These are phyloP conservation scores for Phalloptychus januarius DNA, from an alignment of 2,797 vertebrate genomes.

Conservation along the genomic window DNA sequence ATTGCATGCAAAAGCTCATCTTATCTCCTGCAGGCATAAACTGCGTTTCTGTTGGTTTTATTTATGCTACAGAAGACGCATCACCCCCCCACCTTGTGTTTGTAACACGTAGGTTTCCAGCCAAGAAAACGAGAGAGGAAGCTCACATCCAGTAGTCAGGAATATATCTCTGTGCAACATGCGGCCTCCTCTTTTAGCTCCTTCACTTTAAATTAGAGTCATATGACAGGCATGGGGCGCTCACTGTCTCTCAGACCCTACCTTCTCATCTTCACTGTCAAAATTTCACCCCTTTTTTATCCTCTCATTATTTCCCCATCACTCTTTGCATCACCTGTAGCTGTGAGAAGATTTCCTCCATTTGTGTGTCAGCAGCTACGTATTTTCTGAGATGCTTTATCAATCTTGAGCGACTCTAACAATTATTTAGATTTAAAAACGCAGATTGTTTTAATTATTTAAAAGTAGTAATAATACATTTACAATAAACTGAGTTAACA, in stretches of 20 bases:
- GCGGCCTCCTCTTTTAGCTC: constrained; percentile 61
- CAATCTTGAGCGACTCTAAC: too few species aligned
- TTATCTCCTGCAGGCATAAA: constrained; percentile 14
- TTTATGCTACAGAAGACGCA: constrained; percentile 40
- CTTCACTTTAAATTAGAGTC: constrained; percentile 77
- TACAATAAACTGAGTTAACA: too few species aligned
- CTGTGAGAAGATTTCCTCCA: constrained; percentile 14
- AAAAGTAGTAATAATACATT: too few species aligned
- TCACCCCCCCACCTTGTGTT: not conserved
- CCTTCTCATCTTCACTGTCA: constrained; percentile 34
- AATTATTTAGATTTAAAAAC: too few species aligned
- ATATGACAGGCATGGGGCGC: constrained; percentile 46
- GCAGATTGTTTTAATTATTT: too few species aligned
- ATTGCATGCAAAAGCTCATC: constrained; percentile 4
- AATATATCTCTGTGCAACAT: constrained; percentile 48
- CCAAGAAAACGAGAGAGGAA: constrained; percentile 10
- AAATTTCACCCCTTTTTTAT: constrained; percentile 27
- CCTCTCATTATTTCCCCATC: constrained; percentile 35
- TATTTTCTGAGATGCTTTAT: too few species aligned
- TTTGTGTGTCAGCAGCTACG: not conserved
- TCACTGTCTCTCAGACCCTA: constrained; percentile 19
- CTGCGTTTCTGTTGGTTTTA: constrained; percentile 11
- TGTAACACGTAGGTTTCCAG: constrained; percentile 25
- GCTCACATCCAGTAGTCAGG: constrained; percentile 34
- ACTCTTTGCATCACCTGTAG: constrained; percentile 54